Base-by-base conservation (phyloP, 2,888 invertebrate species). In the Eupithecia insigniata region DNA sequence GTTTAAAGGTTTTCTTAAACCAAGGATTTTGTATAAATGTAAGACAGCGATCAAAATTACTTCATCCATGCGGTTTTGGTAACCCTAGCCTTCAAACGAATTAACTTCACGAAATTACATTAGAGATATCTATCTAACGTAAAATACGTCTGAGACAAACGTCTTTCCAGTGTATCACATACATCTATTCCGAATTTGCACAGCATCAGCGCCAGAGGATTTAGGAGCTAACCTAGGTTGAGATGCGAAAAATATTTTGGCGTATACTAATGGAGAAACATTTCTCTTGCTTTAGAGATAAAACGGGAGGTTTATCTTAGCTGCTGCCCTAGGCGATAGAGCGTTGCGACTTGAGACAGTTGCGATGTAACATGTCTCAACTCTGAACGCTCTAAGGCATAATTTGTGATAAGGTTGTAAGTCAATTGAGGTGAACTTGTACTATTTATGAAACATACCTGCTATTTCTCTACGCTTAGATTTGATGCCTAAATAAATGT, bases 271-370 rank as follows among this genome's bases (percentile, higher is more conserved):
- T 78, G 77, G 77, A 62, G 62, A 66, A 62, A 72, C 74, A 77
- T 79, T 78, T 79, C 67, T 76, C 77, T 67, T 72, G 76, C 74
- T 76, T 73, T 71, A 72, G 72, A 79, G 79, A 79, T 78, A 78
- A 79, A 79, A 78, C 74, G 66, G 73, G 69, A 70, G 75, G 68
- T 77, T 77, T 78, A 76, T 76, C 76, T 77, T 36, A 18, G 32
- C 46, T 26, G 18, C 34, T 68, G 73, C 67, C 73, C 34, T 70
- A 62, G 46, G 67, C n/a, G 28, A 39, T 26, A 39, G 32, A 34
- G 60, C 12, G 62, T 22, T 51, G 46, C 46, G 46, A 10, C 46
- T 34, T 61, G 62, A 22, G n/a, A 14, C 4, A 10, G 22, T 34
- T 61, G 62, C 36, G n/a, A 14, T 1, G 66, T 32, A 51, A 39